Evolutionary conservation across 1,140 invertebrate species (phyloP).

Genomic region (Drosophila prosaltans): DNA sequence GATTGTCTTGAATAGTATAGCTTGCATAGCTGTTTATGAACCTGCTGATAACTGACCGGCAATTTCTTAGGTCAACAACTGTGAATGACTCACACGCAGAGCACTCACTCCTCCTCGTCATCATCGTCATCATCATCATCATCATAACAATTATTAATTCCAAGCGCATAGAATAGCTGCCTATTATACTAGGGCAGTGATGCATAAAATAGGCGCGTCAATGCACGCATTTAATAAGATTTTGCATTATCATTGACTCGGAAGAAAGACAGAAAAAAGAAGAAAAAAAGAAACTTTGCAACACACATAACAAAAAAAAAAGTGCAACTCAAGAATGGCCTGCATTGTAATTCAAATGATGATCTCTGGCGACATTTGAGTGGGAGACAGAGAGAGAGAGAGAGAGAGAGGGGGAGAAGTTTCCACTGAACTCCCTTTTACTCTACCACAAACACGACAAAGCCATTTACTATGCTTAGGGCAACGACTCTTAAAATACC

Average conservation of each 20-base stretch:
- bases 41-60: slow-evolving; percentile 4
- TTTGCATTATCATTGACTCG: slow-evolving; percentile 60
- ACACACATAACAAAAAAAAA: neutral
- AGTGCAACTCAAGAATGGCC: slow-evolving; percentile 62
- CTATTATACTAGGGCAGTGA: slow-evolving; percentile 63
- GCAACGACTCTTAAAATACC: neutral
- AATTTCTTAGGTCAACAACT: slow-evolving; percentile 52
- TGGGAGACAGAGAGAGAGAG: too few species aligned
- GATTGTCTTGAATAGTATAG: neutral
- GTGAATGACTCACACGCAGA: slow-evolving; percentile 40
- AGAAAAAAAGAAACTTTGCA: neutral
- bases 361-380: slow-evolving; percentile 16
- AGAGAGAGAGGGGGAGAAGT: slow-evolving; percentile 12
- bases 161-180: slow-evolving; percentile 27
- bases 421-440: slow-evolving; percentile 31
- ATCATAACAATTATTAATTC: neutral
- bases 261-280: slow-evolving; percentile 21
- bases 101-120: slow-evolving; percentile 9
- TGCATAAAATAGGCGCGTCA: slow-evolving; percentile 55
- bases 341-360: slow-evolving; percentile 52
- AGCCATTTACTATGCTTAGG: neutral
- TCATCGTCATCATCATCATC: neutral
- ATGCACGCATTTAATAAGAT: slow-evolving; percentile 35
- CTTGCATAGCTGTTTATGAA: slow-evolving; percentile 1
- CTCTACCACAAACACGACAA: neutral